phyloP scores from a whole-genome alignment of 2,113 vertebrate genomes.

The Stercorarius parasiticus region DNA sequence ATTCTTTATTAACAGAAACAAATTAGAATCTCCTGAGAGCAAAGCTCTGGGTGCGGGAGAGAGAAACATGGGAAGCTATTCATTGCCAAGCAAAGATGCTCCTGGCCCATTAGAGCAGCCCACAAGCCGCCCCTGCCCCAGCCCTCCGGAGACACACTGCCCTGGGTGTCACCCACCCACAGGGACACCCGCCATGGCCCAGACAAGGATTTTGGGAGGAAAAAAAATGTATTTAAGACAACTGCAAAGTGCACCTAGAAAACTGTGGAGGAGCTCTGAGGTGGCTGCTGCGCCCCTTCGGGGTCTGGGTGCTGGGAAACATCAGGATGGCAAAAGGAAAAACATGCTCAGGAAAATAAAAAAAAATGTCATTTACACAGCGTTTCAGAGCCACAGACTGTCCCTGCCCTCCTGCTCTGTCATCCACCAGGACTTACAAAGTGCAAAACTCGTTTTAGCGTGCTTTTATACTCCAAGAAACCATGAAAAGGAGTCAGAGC shows the following conservation, averaged over 20 bases:
- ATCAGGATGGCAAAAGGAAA: neutral
- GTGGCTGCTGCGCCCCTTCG: neutral
- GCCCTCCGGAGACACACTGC: fast-evolving
- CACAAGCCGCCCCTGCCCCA: fast-evolving
- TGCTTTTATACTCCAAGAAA: neutral
- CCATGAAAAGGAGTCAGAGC: neutral
- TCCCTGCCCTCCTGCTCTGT: neutral
- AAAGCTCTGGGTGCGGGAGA: neutral
- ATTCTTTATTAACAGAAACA: neutral
- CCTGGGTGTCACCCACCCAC: neutral
- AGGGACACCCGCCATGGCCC: neutral
- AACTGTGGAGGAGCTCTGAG: neutral
- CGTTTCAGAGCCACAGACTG: neutral
- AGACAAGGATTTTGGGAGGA: neutral
- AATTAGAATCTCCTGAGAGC: neutral
- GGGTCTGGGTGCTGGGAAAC: neutral
- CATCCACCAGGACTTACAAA: neutral
- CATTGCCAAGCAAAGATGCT: neutral
- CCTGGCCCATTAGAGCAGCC: neutral
- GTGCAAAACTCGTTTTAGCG: neutral
- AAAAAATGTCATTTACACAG: neutral
- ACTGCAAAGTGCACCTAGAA: neutral
- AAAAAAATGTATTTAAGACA: neutral
- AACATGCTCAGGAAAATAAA: neutral
- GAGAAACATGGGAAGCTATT: neutral